phyloP scores from a whole-genome alignment of 1,140 invertebrate species.

The Euwallacea similis region DNA sequence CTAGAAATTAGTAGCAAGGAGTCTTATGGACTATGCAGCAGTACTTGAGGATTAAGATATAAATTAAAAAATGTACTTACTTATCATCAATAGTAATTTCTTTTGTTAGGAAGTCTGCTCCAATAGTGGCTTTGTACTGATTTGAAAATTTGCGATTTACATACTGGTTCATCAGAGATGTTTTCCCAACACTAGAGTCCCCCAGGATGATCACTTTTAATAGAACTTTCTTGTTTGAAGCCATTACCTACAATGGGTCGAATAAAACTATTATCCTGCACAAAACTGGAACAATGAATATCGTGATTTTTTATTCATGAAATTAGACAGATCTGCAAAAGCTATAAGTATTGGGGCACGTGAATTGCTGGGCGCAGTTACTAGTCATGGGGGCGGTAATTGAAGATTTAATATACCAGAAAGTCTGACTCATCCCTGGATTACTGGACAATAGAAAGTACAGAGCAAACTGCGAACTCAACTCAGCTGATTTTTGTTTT shows the following conservation, averaged over 20 bases:
- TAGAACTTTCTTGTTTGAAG: conserved; percentile 92
- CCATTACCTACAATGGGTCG: conserved; percentile 62
- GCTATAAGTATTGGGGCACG: no score
- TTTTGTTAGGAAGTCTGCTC: conserved; percentile 99
- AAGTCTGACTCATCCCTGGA: conserved; percentile 17
- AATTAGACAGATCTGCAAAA: no score
- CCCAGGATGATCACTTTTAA: conserved; percentile 98
- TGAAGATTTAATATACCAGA: no score
- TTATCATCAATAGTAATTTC: conserved; percentile 98
- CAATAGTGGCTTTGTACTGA: conserved; percentile 99
- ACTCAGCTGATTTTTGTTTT: conserved; percentile 30
- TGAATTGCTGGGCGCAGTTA: no score
- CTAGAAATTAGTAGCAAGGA: no score
- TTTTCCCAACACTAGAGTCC: conserved; percentile 98
- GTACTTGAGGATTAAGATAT: neutral
- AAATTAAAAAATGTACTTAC: conserved; percentile 3
- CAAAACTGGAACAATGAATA: no score
- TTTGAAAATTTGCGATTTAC: conserved; percentile 99
- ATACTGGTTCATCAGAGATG: conserved; percentile 99
- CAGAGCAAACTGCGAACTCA: conserved; percentile 13
- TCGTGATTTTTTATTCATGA: no score
- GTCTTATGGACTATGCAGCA: neutral
- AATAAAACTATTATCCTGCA: no score
- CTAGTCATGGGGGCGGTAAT: no score
- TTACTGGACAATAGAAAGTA: conserved; percentile 4